These are phyloP conservation scores for Aurelia sp. DNA, from an alignment of 30 jellyfish, hydroid and myxozoan genomes.

Conservation along the genomic window DNA sequence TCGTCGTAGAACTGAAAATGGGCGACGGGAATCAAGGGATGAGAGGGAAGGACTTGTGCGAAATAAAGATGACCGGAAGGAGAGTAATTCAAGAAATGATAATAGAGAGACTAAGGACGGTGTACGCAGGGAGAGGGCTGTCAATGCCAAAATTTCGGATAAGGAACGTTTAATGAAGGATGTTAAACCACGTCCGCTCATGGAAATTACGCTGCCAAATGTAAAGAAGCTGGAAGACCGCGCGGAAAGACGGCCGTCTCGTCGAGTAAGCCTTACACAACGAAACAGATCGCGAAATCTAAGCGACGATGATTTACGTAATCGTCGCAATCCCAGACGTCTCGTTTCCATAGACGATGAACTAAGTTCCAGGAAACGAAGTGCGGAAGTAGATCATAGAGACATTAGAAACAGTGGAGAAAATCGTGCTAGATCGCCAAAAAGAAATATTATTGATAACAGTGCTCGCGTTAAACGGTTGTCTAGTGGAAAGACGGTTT, in stretches of 20 bases:
- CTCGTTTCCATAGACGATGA: not conserved
- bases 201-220: constrained; percentile 53
- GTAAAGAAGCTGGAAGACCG: constrained; percentile 5
- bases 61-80: not conserved
- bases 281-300: not conserved
- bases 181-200: constrained; percentile 52
- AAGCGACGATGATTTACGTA: not conserved
- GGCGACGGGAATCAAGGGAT: not conserved
- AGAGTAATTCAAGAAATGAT: not conserved
- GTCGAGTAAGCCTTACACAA: constrained; percentile 45
- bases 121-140: not conserved
- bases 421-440: not conserved
- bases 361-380: not conserved
- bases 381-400: constrained; percentile 6
- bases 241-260: constrained; percentile 18
- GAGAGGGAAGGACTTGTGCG: not conserved
- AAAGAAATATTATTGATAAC: not conserved
- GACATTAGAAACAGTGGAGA: not conserved
- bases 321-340: not conserved
- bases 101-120: not conserved
- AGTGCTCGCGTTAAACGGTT: constrained; percentile 16
- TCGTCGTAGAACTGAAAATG: not conserved
- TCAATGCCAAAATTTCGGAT: not conserved
- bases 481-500: constrained; percentile 52
- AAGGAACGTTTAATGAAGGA: not conserved